Base-by-base conservation (phyloP, 2,888 invertebrate genomes). In the Pseudococcus viburni region DNA sequence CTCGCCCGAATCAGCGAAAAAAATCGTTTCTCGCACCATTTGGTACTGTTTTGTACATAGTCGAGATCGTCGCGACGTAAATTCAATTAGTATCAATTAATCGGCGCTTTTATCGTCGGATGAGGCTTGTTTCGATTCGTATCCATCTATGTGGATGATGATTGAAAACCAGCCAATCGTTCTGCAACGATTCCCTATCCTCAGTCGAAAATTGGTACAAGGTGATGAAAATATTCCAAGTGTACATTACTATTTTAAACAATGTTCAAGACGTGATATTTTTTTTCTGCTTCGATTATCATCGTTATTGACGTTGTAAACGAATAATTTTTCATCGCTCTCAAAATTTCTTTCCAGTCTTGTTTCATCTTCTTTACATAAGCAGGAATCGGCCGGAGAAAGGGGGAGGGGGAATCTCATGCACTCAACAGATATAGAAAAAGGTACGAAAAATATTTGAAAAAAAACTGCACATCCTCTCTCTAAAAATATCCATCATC, bases 1-100 rank as follows among this genome's bases (percentile, higher is more conserved):
- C 68, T 68, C 4, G 8, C 26, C 26, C 22, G 68, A 22, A 68
- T 26, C 68, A n/a, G 73, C 39, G 17, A 33, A 17, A 17, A 68
- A 68, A 26, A 17, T 15, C 26, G 4, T 8, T 33, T 73, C 6
- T 19, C 26, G 73, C 17, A 17, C 15, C 33, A 33, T 15, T 68
- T 68, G 22, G 11, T 26, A 26, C 8, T 9, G 42, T 9, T 42
- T 42, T 42, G 42, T 42, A 42, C 42, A 5, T 9, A 42, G 68
- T 26, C 6, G 59, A n/a, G 11, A n/a, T n/a, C 59, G 59, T 33
- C 6, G 55, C 55, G 17, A 17, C 5, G 55, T 55, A 68, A 73
- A 73, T 73, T 73, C 33, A 73, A 73, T 73, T 73, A 73, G 73
- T 15, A 15, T 73, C 73, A 33, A 73, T 73, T 73, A 73, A 73